These are phyloP conservation scores for Paraescarpia echinospica DNA, from an alignment of 1,140 invertebrate species.

Conservation along the genomic window DNA sequence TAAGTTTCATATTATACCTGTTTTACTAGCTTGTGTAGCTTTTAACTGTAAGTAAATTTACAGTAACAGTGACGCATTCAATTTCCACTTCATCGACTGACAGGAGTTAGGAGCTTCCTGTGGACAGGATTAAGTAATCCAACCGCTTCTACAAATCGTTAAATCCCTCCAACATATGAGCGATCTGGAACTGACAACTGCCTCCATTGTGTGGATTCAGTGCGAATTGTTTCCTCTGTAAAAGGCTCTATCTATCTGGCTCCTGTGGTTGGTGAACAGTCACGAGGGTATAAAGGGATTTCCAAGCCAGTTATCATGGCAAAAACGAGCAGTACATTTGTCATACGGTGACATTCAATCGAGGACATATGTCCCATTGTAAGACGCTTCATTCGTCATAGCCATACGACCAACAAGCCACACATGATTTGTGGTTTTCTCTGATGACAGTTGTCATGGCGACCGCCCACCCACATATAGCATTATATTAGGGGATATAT, in stretches of 20 bases:
- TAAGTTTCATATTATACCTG: too few relatives aligned
- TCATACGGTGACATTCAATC: background rate
- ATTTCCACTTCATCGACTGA: background rate
- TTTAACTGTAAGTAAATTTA: background rate
- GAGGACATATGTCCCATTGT: background rate
- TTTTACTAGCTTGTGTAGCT: too few relatives aligned
- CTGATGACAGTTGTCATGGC: background rate
- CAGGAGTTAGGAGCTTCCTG: background rate
- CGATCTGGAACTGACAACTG: background rate
- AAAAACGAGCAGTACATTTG: background rate
- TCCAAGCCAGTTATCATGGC: background rate
- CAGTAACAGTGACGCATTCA: background rate
- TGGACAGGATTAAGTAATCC: background rate
- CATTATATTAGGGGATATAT: background rate
- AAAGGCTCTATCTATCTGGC: background rate
- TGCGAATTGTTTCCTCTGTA: background rate
- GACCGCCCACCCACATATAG: background rate
- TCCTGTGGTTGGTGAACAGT: too few relatives aligned
- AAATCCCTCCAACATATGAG: background rate
- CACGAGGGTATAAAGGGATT: background rate
- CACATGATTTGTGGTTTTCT: background rate
- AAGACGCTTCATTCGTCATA: background rate
- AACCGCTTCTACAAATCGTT: background rate
- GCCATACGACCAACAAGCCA: background rate
- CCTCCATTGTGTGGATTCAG: background rate